These are phyloP conservation scores for Forficula auricularia DNA, from an alignment of 1,140 invertebrate species.

Conservation along the genomic window DNA sequence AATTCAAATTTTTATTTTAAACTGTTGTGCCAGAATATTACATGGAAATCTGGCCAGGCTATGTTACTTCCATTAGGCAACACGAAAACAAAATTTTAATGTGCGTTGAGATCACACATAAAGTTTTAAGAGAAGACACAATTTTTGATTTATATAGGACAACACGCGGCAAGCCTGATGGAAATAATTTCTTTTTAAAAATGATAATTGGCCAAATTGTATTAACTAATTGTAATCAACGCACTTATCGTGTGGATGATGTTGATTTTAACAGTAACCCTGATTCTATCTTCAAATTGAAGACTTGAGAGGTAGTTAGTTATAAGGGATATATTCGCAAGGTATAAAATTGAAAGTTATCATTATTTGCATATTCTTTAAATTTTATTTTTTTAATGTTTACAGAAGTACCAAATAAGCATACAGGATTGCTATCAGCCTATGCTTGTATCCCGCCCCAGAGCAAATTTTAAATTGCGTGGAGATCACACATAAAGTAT, in stretches of 20 bases:
- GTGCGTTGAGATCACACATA: too few species aligned
- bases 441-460: slow-evolving; percentile 39
- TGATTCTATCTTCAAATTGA: slow-evolving; percentile 42
- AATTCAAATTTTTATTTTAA: too few species aligned
- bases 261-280: slow-evolving; percentile 57
- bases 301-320: slow-evolving; percentile 33
- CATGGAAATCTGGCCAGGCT: too few species aligned
- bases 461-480: too few species aligned
- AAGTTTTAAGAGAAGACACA: too few species aligned
- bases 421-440: slow-evolving; percentile 40
- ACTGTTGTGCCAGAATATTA: too few species aligned
- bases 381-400: slow-evolving; percentile 11
- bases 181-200: too few species aligned
- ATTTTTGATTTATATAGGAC: too few species aligned
- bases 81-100: too few species aligned
- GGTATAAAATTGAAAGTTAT: background rate
- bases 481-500: too few species aligned
- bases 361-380: background rate
- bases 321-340: slow-evolving; percentile 67
- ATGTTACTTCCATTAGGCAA: too few species aligned
- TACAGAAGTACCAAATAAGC: slow-evolving; percentile 39
- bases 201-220: slow-evolving; percentile 3
- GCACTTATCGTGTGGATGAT: slow-evolving; percentile 61
- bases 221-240: slow-evolving; percentile 42
- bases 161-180: too few species aligned